Base-by-base conservation (phyloP, 2,113 vertebrate genomes). In the Arizona elegans region DNA sequence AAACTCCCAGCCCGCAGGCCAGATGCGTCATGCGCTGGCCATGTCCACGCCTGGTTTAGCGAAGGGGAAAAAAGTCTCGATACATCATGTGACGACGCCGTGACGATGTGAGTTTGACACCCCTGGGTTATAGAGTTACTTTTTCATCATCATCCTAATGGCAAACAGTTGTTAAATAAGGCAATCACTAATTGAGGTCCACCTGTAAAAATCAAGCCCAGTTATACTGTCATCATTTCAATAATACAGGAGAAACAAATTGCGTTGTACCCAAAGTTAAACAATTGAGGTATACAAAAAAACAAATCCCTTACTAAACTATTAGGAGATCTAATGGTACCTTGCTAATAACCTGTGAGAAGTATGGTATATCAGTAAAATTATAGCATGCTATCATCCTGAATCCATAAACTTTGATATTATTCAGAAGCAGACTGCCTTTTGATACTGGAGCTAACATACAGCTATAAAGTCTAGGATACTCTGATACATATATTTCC, bases 51-150 rank as follows among this genome's bases (percentile, higher is more conserved):
- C 15, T 3, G 0, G 54, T 55, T 55, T 55, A 55, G 54, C 3
- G 3, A 55, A 55, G 54, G 54, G 13, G 3, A 17, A 17, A 55
- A 55, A 55, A 55, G 3, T 54, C 53, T 12, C 12, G 9, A 53
- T 55, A 55, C 54, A 15, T 55, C 54, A 55, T 17, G 54, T 55
- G 54, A 17, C 0, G 15, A 0, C 1, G 4, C 1, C 13, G 0
- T 55, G 54, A 55, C 13, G 1, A 5, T 5, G 15, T 1, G 13
- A 15, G 54, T 55, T 55, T 55, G 54, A 55, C 54, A 17, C 54
- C 13, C 54, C 54, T 55, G 54, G 62, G 62, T 70, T 70, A n/a
- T n/a, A 70, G 29, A n/a, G 4, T 70, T 70, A 70, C 62, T 70
- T 70, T 70, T 70, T 13, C 62, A n/a, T n/a, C 62, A 70, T n/a